Base-by-base conservation (phyloP, 2,888 invertebrate species). In the Busseola fusca region DNA sequence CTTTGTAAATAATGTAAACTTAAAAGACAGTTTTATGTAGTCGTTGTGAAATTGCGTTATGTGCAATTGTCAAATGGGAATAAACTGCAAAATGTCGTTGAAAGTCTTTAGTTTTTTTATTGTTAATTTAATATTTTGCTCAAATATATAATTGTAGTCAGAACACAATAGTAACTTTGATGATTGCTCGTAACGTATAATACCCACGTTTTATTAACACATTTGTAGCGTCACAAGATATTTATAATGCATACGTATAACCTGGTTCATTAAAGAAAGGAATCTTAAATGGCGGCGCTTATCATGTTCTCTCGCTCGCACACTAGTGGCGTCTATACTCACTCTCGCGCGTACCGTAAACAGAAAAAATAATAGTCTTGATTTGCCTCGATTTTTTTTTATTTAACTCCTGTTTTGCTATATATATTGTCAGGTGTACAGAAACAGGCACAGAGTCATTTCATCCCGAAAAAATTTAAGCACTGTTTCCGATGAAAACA, bases 1-100 rank as follows among this genome's bases (percentile, higher is more conserved):
- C 83, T 78, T 83, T 90, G 88, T 90, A 90, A 82, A 88, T 87
- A 87, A 78, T 76, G 79, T 86, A 84, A 86, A 85, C 78, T 76
- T 84, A 87, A 88, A 86, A 89, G 83, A 87, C 87, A 82, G 76
- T 83, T 84, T 80, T 80, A 72, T 74, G 76, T 81, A 83, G 80
- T 81, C 80, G 75, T 78, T 72, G 70, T 72, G 78, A 74, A 58
- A 65, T 77, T 60, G 58, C 74, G 76, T 77, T 80, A 65, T 73
- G 78, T 58, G 77, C 78, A 84, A 84, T 84, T 73, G 50, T 81
- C 84, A 81, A 76, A 80, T 70, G 59, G 10, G 60, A 59, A 52
- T 40, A 65, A 68, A 72, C 56, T 60, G 76, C 60, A 71, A 76
- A 72, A 74, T 52, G 16, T 73, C 60, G 59, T 52, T 40, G 66